phyloP scores from a whole-genome alignment of 2,888 invertebrate species.

The Rhorus exstirpatorius region DNA sequence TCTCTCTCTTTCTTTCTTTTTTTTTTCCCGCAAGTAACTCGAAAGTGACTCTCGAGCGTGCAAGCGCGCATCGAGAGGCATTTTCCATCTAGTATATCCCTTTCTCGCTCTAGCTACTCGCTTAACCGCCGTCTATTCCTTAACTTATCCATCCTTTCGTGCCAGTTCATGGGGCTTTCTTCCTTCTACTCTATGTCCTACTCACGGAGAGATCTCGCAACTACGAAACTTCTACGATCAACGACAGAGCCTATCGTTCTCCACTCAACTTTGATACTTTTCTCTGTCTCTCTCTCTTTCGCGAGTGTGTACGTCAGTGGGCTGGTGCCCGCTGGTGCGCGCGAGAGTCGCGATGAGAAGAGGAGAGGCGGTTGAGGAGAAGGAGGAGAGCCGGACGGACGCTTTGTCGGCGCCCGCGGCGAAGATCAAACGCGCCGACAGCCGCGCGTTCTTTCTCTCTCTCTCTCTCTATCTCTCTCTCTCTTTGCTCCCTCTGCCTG shows the following conservation, averaged over 20 bases:
- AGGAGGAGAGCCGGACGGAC: constrained; percentile 78
- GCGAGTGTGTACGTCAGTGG: constrained; percentile 69
- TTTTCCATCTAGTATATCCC: constrained; percentile 26
- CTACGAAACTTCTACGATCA: constrained; percentile 55
- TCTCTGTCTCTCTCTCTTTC: constrained; percentile 57
- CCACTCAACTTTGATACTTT: constrained; percentile 62
- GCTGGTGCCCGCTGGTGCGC: constrained; percentile 68
- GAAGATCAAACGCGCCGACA: constrained; percentile 84
- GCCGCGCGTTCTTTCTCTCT: constrained; percentile 73
- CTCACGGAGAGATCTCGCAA: constrained; percentile 23
- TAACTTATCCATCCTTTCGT: constrained; percentile 48
- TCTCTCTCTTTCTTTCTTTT: neutral
- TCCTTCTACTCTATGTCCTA: constrained; percentile 50
- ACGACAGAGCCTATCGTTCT: constrained; percentile 56
- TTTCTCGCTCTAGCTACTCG: constrained; percentile 54
- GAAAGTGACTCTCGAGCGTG: constrained; percentile 64
- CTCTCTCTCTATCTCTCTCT: constrained; percentile 49
- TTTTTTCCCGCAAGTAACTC: constrained; percentile 45
- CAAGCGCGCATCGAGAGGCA: constrained; percentile 63
- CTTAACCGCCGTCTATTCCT: constrained; percentile 44
- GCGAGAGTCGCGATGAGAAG: constrained; percentile 77
- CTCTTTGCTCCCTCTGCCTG: constrained; percentile 52
- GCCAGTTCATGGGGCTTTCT: constrained; percentile 58
- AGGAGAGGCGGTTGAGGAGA: constrained; percentile 56
- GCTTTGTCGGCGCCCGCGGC: constrained; percentile 85